Percentiles rank a stretch among this genome's conserved stretches.
phyloP scores from a whole-genome alignment of 2,797 vertebrate species.

The Pseudomugil gertrudae region DNA sequence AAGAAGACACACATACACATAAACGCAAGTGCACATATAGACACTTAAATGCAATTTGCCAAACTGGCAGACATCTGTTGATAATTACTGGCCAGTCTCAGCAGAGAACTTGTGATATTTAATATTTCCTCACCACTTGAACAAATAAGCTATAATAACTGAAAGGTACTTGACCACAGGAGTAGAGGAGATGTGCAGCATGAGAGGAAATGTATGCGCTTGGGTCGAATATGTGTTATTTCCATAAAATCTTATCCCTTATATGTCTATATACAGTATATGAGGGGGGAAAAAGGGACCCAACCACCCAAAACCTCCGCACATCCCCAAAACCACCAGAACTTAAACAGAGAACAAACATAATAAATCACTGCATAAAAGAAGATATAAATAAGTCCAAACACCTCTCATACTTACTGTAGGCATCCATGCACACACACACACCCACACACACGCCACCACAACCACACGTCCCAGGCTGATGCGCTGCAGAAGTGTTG shows the following conservation, averaged over 20 bases:
- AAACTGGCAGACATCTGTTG: constrained; percentile 90
- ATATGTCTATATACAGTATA: constrained; percentile 29
- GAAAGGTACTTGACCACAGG: constrained; percentile 93
- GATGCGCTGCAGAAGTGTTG: constrained; percentile 77
- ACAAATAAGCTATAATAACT: constrained; percentile 94
- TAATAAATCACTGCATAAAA: constrained; percentile 83
- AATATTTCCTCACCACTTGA: constrained; percentile 99
- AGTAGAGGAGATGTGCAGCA: constrained; percentile 86
- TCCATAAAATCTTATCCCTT: constrained; percentile 69
- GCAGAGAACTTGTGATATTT: constrained; percentile 95
- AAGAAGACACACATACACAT: constrained; percentile 10
- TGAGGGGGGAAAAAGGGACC: constrained; percentile 40
- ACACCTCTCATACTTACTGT: constrained; percentile 46
- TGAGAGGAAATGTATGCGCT: constrained; percentile 85
- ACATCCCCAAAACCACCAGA: constrained; percentile 72
- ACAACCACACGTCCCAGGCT: constrained; percentile 47
- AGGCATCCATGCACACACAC: constrained; percentile 31
- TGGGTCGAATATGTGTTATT: constrained; percentile 76
- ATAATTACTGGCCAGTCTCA: constrained; percentile 93
- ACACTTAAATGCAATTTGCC: constrained; percentile 57
- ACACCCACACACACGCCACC: constrained; percentile 11
- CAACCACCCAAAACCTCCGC: constrained; percentile 43
- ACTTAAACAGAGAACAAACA: constrained; percentile 85
- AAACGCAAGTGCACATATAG: constrained; percentile 6
- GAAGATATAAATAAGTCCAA: constrained; percentile 75